phyloP scores from a whole-genome alignment of 64 coral and sea anemone species.

The Montipora foliosa region DNA sequence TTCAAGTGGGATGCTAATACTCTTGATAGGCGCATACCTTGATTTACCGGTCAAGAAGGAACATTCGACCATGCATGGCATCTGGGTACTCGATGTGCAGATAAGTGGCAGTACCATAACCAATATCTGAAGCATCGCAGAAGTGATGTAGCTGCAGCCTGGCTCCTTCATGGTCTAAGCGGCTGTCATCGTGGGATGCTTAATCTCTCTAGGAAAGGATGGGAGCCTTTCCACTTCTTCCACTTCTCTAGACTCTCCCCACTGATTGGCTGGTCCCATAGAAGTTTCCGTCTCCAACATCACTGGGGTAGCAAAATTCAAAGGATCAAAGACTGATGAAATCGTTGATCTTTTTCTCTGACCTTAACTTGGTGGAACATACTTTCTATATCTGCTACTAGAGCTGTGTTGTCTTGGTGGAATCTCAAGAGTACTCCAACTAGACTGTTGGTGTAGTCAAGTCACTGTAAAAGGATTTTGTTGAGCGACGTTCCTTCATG shows the following conservation, averaged over 20 bases:
- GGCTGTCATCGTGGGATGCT: conserved; percentile 14
- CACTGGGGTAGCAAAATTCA: conserved; percentile 1
- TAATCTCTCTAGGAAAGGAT: not conserved
- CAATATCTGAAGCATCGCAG: not conserved
- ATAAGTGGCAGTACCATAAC: too few relatives aligned
- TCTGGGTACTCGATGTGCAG: too few relatives aligned
- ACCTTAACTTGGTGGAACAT: not conserved
- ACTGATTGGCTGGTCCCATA: conserved; percentile 17
- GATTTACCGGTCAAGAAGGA: too few relatives aligned
- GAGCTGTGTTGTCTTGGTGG: not conserved
- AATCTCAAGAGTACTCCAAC: not conserved
- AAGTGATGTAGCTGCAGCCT: conserved; percentile 57
- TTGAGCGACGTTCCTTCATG: not conserved
- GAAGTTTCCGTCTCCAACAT: conserved; percentile 7
- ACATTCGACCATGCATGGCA: too few relatives aligned
- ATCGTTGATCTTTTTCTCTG: not conserved
- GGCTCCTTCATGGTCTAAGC: not conserved
- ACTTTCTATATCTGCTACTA: too few relatives aligned
- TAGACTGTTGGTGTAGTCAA: not conserved
- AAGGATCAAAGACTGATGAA: conserved; percentile 30
- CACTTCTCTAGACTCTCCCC: conserved; percentile 18
- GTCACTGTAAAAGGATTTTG: not conserved
- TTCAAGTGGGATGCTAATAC: too few relatives aligned
- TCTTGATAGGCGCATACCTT: too few relatives aligned
- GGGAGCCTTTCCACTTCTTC: conserved; percentile 25